Conservation (phyloP, 2,113 vertebrate species). For the Microtus oregoni region DNA sequence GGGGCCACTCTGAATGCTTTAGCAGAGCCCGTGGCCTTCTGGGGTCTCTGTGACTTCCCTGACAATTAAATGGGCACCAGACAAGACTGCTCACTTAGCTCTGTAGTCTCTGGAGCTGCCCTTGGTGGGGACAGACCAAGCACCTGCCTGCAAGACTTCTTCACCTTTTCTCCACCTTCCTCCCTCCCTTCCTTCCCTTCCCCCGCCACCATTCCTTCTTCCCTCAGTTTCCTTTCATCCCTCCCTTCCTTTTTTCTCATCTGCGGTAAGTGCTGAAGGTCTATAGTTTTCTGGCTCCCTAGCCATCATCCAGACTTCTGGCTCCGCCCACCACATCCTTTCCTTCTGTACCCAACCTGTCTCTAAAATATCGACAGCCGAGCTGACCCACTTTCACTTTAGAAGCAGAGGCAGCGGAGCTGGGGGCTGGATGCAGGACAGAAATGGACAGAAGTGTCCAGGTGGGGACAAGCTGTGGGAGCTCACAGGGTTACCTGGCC, state of each 20-base stretch:
- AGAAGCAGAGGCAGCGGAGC: not conserved
- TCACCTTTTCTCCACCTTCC: no score
- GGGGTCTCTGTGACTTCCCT: not conserved
- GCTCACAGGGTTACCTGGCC: not conserved
- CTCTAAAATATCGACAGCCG: constrained; percentile 37
- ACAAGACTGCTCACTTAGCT: not conserved
- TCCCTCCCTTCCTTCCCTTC: rapidly evolving
- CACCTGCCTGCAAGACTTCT: not conserved
- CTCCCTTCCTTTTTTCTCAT: no score
- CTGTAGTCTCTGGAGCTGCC: not conserved
- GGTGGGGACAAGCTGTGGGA: not conserved
- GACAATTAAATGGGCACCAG: constrained; percentile 27
- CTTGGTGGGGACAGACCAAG: not conserved
- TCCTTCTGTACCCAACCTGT: not conserved
- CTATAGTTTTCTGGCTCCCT: not conserved
- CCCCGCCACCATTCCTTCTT: no score
- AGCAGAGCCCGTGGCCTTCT: not conserved
- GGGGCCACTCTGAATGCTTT: constrained; percentile 65
- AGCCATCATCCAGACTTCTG: not conserved
- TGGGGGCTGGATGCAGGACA: not conserved
- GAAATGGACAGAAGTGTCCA: not conserved
- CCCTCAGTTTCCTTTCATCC: not conserved
- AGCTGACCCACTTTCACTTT: constrained; percentile 65
- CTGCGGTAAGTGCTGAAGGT: not conserved
- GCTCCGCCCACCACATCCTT: not conserved